A percentile compares a stretch with the other conserved stretches of the same genome.
Conservation (phyloP, 2,113 vertebrate genomes). For the Mesoclemmys tuberculata region DNA sequence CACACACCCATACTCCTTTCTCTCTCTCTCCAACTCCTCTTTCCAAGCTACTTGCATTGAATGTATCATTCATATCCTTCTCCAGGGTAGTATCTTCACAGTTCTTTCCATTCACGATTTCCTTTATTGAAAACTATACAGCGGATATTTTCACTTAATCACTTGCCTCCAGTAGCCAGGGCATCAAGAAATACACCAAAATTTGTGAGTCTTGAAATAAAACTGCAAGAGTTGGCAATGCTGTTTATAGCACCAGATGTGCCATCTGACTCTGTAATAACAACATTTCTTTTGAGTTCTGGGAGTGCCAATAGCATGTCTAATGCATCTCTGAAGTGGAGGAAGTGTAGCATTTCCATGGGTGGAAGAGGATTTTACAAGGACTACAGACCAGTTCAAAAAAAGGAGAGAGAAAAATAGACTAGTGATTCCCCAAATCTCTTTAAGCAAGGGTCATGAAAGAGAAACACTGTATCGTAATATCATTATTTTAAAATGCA, state of each 20-base stretch:
- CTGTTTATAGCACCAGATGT: rapidly evolving
- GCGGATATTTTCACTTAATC: neutral
- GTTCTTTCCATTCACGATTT: rapidly evolving
- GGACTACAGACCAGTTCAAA: neutral
- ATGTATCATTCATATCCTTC: neutral
- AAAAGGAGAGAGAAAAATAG: neutral
- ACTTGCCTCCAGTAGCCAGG: neutral
- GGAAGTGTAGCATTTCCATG: neutral
- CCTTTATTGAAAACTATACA: neutral
- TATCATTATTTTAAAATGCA: neutral
- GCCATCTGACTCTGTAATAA: rapidly evolving
- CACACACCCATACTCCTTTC: neutral
- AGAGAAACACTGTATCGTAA: neutral
- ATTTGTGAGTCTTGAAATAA: neutral
- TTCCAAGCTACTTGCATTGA: neutral
- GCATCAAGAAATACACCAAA: neutral
- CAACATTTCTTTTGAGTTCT: neutral
- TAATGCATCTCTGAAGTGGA: neutral
- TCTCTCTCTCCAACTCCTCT: neutral
- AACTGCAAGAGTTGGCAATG: neutral
- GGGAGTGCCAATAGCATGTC: neutral
- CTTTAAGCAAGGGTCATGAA: neutral
- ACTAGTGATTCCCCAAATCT: neutral
- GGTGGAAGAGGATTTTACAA: neutral
- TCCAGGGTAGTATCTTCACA: neutral